Evolutionary conservation across 2,888 invertebrate species (phyloP).

Genomic region (Dastarcus helophoroides): DNA sequence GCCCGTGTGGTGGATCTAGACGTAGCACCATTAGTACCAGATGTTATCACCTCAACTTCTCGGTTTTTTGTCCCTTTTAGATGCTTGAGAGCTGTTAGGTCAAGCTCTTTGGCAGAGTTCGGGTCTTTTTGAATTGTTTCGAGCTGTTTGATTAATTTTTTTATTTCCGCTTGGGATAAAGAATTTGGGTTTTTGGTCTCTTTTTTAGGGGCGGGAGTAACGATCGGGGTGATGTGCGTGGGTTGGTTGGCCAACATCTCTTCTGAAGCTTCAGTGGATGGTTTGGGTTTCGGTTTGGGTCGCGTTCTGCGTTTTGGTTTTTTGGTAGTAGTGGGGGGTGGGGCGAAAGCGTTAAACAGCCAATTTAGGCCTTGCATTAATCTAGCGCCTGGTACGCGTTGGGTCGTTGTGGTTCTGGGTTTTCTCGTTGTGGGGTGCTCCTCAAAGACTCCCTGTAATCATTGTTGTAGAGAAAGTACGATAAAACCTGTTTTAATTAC

Average conservation of each 20-base stretch:
- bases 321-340: slow-evolving; percentile 20
- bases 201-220: slow-evolving; percentile 23
- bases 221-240: slow-evolving; percentile 29
- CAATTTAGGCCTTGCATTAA: slow-evolving; percentile 34
- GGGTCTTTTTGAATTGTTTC: slow-evolving; percentile 33
- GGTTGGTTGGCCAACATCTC: slow-evolving; percentile 29
- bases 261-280: slow-evolving; percentile 19
- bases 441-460: slow-evolving; percentile 21
- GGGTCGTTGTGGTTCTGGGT: slow-evolving; percentile 38
- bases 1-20: slow-evolving; percentile 7
- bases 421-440: slow-evolving; percentile 24
- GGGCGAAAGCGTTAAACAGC: slow-evolving; percentile 31
- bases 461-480: slow-evolving; percentile 2
- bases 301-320: slow-evolving; percentile 14
- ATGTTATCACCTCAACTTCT: slow-evolving; percentile 13
- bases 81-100: slow-evolving; percentile 26
- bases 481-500: slow-evolving; percentile 5
- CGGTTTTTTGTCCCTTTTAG: slow-evolving; percentile 25
- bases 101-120: slow-evolving; percentile 24
- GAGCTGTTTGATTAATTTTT: slow-evolving; percentile 28
- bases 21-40: slow-evolving; percentile 8
- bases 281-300: slow-evolving; percentile 16
- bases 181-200: slow-evolving; percentile 17
- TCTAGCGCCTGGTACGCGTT: slow-evolving; percentile 38
- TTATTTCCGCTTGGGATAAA: slow-evolving; percentile 26